A percentile compares a stretch with the other conserved stretches of the same genome.
Evolutionary conservation across 2,888 invertebrate genomes (phyloP).

Genomic region (Cheilosia urbana): DNA sequence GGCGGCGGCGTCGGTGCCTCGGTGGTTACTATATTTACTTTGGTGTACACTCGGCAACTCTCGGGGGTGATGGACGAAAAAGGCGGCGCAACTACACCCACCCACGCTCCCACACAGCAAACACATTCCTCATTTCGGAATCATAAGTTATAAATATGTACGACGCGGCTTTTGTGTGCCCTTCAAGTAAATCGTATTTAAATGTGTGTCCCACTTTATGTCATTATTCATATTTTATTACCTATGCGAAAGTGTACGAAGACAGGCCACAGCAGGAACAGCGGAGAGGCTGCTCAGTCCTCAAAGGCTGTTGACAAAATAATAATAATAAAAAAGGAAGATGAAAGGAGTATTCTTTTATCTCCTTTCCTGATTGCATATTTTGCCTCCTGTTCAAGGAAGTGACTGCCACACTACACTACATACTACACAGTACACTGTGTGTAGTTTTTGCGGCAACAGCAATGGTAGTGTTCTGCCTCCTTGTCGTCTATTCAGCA

Average conservation of each 20-base stretch:
- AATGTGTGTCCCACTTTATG: slow-evolving; percentile 70
- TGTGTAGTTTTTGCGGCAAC: neutral
- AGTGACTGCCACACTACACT: slow-evolving; percentile 16
- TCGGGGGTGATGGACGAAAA: neutral
- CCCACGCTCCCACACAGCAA: slow-evolving; percentile 5
- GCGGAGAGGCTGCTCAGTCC: slow-evolving; percentile 52
- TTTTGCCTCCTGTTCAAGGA: slow-evolving; percentile 49
- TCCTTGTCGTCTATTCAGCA: slow-evolving; percentile 22
- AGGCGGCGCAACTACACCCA: neutral
- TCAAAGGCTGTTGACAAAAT: slow-evolving; percentile 63
- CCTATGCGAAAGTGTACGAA: slow-evolving; percentile 45
- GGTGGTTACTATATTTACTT: slow-evolving; percentile 50
- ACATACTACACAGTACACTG: neutral
- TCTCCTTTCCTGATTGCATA: slow-evolving; percentile 56
- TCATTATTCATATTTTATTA: slow-evolving; percentile 72
- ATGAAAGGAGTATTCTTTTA: slow-evolving; percentile 25
- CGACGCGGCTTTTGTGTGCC: slow-evolving; percentile 65
- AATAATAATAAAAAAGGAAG: neutral
- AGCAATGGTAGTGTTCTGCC: slow-evolving; percentile 7
- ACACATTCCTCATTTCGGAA: slow-evolving; percentile 68
- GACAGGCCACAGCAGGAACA: slow-evolving; percentile 19
- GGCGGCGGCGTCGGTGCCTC: too few species aligned
- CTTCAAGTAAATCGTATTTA: slow-evolving; percentile 73
- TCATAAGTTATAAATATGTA: slow-evolving; percentile 75
- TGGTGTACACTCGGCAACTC: neutral